These are phyloP conservation scores for Hydra vulgaris DNA, from an alignment of 30 jellyfish, hydroid and myxozoan species.

Conservation along the genomic window DNA sequence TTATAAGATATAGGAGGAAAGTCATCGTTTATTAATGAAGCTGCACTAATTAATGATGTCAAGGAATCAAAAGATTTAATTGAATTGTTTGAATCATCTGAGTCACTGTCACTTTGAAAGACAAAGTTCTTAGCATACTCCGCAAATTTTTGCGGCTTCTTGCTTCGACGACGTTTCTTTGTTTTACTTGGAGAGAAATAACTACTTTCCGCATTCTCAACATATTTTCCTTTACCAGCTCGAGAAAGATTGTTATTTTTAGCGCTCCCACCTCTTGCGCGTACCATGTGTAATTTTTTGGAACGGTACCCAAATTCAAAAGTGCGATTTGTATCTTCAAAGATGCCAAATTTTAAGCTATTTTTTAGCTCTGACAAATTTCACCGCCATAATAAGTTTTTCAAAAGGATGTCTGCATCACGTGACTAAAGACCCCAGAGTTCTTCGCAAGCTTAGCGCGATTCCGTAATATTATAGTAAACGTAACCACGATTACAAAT, in stretches of 20 bases:
- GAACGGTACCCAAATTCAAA: neutral
- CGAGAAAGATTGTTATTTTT: conserved; percentile 12
- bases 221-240: neutral
- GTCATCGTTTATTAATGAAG: neutral
- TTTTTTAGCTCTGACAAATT: neutral
- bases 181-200: conserved; percentile 3
- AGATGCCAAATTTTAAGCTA: neutral
- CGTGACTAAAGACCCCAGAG: neutral
- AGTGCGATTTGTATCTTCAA: neutral
- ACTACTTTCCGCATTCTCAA: neutral
- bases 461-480: neutral
- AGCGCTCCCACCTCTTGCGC: conserved; percentile 34
- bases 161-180: conserved; percentile 7
- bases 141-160: conserved; percentile 11
- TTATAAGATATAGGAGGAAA: neutral
- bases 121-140: conserved; percentile 24
- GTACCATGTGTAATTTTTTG: conserved; percentile 10
- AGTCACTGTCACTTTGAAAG: conserved; percentile 25
- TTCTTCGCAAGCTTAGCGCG: neutral
- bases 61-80: conserved; percentile 1
- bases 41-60: neutral
- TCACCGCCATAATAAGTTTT: neutral
- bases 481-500: neutral
- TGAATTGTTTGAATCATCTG: conserved; percentile 16
- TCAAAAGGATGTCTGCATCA: neutral